Evolutionary conservation across 2,888 invertebrate genomes (phyloP).

Genomic region (Heliconius ismenius): DNA sequence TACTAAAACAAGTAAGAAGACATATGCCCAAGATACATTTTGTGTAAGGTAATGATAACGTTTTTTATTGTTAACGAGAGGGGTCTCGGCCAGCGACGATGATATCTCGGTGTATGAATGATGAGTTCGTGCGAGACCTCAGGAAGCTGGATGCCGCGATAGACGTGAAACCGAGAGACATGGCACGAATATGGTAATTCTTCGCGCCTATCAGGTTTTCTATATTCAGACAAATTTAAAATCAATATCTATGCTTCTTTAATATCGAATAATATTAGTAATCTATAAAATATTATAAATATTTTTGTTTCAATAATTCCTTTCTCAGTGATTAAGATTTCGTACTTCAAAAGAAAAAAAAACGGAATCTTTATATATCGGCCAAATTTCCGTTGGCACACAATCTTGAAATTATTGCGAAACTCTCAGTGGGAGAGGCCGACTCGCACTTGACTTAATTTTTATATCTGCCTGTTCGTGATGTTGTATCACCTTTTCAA

Average conservation of each 20-base stretch:
- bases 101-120: conserved; percentile 81
- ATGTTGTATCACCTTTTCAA: too few relatives aligned
- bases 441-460: too few relatives aligned
- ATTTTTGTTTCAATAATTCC: neutral
- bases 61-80: conserved; percentile 82
- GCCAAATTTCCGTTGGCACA: neutral
- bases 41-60: conserved; percentile 75
- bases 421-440: too few relatives aligned
- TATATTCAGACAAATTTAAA: conserved; percentile 41
- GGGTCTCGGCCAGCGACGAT: conserved; percentile 76
- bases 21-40: conserved; percentile 73
- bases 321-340: neutral
- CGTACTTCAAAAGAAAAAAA: neutral
- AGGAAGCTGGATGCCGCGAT: conserved; percentile 69
- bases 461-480: too few relatives aligned
- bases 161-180: conserved; percentile 69
- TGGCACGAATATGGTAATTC: conserved; percentile 76
- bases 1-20: conserved; percentile 46
- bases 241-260: conserved; percentile 13
- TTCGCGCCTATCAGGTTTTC: conserved; percentile 45
- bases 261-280: neutral
- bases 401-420: too few relatives aligned
- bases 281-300: neutral
- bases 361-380: neutral
- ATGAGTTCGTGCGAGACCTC: conserved; percentile 80